Percentiles rank a stretch among this genome's conserved stretches.
phyloP scores from a whole-genome alignment of 2,797 vertebrate genomes.

The Parambassis ranga region DNA sequence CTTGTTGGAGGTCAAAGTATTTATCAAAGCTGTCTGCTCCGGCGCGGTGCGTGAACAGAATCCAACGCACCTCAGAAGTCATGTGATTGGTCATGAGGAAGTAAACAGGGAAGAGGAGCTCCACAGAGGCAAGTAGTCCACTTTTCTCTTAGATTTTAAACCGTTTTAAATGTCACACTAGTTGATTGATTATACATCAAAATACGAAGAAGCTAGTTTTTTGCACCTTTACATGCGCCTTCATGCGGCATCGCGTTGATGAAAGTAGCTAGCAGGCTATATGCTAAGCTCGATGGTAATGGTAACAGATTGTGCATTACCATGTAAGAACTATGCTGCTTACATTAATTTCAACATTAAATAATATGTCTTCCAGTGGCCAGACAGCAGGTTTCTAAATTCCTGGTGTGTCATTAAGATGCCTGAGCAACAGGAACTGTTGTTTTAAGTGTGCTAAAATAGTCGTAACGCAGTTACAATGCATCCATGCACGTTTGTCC shows the following conservation, averaged over 20 bases:
- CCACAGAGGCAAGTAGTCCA: constrained; percentile 6
- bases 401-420: neutral
- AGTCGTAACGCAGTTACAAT: too few relatives aligned
- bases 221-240: neutral
- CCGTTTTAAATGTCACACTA: neutral
- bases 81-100: constrained; percentile 75
- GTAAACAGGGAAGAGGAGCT: constrained; percentile 65
- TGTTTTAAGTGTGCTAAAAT: too few relatives aligned
- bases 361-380: too few relatives aligned
- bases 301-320: neutral
- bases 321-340: neutral
- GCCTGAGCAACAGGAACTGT: too few relatives aligned
- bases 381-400: neutral
- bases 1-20: neutral
- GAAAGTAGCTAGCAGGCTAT: neutral
- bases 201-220: neutral
- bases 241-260: neutral
- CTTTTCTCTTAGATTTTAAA: neutral
- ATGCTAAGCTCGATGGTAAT: constrained; percentile 34
- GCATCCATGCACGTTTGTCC: too few relatives aligned
- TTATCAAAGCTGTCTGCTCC: neutral
- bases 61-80: constrained; percentile 59
- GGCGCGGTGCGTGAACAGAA: neutral
- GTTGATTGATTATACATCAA: neutral
- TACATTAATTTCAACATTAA: neutral